A percentile compares a stretch with the other conserved stretches of the same genome.
Conservation (phyloP, 2,888 invertebrate genomes). For the Aplocera efformata region DNA sequence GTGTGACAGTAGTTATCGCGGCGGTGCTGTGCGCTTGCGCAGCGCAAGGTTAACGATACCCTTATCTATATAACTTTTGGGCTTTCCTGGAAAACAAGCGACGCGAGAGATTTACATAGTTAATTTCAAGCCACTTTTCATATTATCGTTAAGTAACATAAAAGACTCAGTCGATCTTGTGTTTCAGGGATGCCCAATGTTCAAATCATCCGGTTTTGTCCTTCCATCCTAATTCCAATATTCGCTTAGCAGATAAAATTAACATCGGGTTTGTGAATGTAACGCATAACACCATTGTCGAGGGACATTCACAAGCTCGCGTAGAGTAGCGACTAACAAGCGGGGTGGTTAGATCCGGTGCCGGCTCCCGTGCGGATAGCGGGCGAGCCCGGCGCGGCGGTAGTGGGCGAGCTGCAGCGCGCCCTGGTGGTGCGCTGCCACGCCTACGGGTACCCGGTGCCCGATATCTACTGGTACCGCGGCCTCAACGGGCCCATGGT, state of each 20-base stretch:
- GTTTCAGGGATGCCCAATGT: conserved; percentile 34
- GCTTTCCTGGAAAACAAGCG: conserved; percentile 33
- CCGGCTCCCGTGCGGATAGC: conserved; percentile 82
- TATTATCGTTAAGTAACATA: too few relatives aligned
- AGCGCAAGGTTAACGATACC: conserved; percentile 48
- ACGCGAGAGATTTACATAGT: too few relatives aligned
- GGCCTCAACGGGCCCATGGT: conserved; percentile 86
- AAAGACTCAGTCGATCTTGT: background rate
- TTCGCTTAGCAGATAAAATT: conserved; percentile 43
- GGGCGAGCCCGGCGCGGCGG: conserved; percentile 82
- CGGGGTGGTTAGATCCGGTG: conserved; percentile 78
- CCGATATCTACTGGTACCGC: conserved; percentile 92
- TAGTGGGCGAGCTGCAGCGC: conserved; percentile 85
- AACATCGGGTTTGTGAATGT: conserved; percentile 54
- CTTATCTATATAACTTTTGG: conserved; percentile 36
- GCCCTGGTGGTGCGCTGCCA: conserved; percentile 88
- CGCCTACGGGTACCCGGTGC: conserved; percentile 90
- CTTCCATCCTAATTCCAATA: conserved; percentile 30
- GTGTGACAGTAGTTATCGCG: conserved; percentile 41
- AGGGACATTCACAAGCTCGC: conserved; percentile 39
- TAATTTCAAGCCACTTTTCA: too few relatives aligned
- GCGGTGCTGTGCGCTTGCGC: conserved; percentile 45
- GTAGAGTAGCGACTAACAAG: conserved; percentile 37
- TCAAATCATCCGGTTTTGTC: conserved; percentile 39
- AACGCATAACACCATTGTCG: conserved; percentile 22